Percentiles rank a stretch among this genome's conserved stretches.
These are phyloP conservation scores for Gymnoscopelus braueri DNA, from an alignment of 2,797 vertebrate genomes.

Conservation along the genomic window DNA sequence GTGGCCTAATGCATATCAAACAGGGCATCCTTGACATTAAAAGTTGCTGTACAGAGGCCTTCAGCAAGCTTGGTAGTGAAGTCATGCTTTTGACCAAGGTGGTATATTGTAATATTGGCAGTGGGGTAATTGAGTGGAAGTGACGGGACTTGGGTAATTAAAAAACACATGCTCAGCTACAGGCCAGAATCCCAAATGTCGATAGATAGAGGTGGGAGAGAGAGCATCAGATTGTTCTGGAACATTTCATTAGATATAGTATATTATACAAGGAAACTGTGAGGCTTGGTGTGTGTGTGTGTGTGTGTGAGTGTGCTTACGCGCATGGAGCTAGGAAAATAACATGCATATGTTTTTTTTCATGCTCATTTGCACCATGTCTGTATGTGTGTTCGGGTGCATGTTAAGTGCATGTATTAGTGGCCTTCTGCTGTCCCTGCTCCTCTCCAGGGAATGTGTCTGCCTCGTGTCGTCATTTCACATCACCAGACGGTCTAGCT, in stretches of 20 bases:
- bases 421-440: slow-evolving; percentile 19
- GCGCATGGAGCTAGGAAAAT: slow-evolving; percentile 3
- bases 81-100: slow-evolving; percentile 3
- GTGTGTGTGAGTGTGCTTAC: not conserved
- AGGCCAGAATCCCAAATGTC: slow-evolving; percentile 38
- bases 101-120: slow-evolving; percentile 29
- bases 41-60: not conserved
- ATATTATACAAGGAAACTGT: not conserved
- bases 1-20: not conserved
- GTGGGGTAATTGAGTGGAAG: slow-evolving; percentile 36
- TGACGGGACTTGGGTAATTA: slow-evolving; percentile 50
- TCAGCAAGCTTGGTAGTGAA: not conserved
- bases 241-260: slow-evolving; percentile 17
- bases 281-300: slow-evolving; percentile 12
- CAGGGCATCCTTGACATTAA: no score
- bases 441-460: slow-evolving; percentile 48
- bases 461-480: slow-evolving; percentile 48
- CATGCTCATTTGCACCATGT: not conserved
- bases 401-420: slow-evolving; percentile 2
- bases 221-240: slow-evolving; percentile 24
- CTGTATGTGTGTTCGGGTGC: slow-evolving; percentile 13
- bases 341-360: no score
- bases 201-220: slow-evolving; percentile 28
- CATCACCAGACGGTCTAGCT: slow-evolving; percentile 58
- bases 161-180: slow-evolving; percentile 51